phyloP scores from a whole-genome alignment of 2,797 vertebrate species.

The Sardinella longiceps region DNA sequence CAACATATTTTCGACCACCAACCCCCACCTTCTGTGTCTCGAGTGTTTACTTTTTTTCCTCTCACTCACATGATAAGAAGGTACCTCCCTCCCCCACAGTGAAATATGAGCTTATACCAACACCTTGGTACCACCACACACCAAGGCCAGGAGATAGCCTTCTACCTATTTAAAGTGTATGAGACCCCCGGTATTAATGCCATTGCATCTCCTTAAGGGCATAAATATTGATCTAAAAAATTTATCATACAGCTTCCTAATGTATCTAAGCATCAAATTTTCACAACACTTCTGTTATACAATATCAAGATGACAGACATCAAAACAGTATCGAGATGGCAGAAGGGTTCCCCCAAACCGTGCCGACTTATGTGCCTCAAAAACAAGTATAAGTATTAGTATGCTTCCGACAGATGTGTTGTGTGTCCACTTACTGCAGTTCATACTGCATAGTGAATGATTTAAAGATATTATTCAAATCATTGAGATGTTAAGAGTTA shows the following conservation, averaged over 20 bases:
- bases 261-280: constrained; percentile 45
- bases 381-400: too few relatives aligned
- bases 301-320: neutral
- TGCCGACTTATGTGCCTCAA: neutral
- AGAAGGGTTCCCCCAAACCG: neutral
- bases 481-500: too few relatives aligned
- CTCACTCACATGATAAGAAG: constrained; percentile 41
- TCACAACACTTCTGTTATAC: neutral
- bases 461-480: too few relatives aligned
- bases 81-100: constrained; percentile 48
- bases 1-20: constrained; percentile 45
- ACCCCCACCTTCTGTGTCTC: constrained; percentile 33
- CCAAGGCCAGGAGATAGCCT: constrained; percentile 42
- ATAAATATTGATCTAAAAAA: neutral
- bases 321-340: neutral
- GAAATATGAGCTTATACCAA: constrained; percentile 52
- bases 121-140: constrained; percentile 42
- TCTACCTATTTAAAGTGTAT: constrained; percentile 18
- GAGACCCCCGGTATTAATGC: constrained; percentile 30
- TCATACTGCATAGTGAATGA: too few relatives aligned
- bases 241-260: constrained; percentile 10
- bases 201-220: neutral
- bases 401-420: too few relatives aligned
- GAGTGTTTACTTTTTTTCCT: constrained; percentile 52
- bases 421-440: too few relatives aligned